Evolutionary conservation across 2,113 vertebrate genomes (phyloP), one percentile per base, ranked within the genome.

Genomic region (Laticauda colubrina): DNA sequence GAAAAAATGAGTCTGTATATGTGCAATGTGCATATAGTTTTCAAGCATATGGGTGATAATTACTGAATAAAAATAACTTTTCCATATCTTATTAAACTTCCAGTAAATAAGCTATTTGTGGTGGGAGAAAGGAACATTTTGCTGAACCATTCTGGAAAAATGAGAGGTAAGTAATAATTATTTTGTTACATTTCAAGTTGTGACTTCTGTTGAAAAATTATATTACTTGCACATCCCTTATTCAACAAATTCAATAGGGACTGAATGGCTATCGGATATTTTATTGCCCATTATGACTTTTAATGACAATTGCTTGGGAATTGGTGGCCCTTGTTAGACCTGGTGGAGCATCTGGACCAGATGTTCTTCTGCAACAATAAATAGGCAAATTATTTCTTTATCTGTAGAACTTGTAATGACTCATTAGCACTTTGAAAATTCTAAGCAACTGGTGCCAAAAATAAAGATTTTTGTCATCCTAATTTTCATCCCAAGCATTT

Each of bases 321-420:
- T 4, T 69, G 21, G 26, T 51, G 26, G 29, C 87, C 18, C 89
- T 90, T 69, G 26, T 48, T 90, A 48, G 59, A 90, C 24, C 51
- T 4, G 14, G 11, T 61, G 51, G 45, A 34, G 29, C 12, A 24
- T n/a, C 29, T 91, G 34, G 21, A 39, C 34, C 53, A 85, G 23
- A 90, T 90, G 24, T 85, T 85, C 90, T 29, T 91, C 75, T 91
- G 53, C 53, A 91, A 56, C 8, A 56, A 75, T 85, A 56, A 54
- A 81, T 45, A 69, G n/a, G 3, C 24, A 85, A 56, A 43, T 56
- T 55, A 56, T 56, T 56, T 55, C 26, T 14, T 85, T 54, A 23
- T 12, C 12, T 43, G 34, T 7, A 91, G 34, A 56, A 34, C 55
- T 91, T 86, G 4, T 45, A 26, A 86, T 21, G 51, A 23, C 8